These are phyloP conservation scores for Helicorthomorpha holstii DNA, from an alignment of 1,140 invertebrate species.

Conservation along the genomic window DNA sequence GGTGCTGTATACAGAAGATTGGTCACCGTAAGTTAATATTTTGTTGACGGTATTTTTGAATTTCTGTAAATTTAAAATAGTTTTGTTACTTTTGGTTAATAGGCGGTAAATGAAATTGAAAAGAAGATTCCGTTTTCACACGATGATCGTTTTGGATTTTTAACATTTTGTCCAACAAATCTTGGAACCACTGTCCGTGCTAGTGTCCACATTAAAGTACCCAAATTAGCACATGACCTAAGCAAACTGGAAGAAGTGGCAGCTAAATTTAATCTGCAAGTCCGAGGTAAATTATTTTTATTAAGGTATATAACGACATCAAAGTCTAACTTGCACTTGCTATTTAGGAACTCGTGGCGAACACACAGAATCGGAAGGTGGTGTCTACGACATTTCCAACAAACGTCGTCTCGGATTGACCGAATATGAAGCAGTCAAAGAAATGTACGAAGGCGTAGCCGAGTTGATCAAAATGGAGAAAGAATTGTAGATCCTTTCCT, in stretches of 20 bases:
- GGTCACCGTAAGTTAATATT: slow-evolving; percentile 36
- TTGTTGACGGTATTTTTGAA: not conserved
- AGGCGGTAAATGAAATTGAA: slow-evolving; percentile 79
- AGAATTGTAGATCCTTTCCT: slow-evolving; percentile 19
- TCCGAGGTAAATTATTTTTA: slow-evolving; percentile 26
- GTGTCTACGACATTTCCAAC: slow-evolving; percentile 78
- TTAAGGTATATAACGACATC: not conserved
- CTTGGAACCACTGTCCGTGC: slow-evolving; percentile 93
- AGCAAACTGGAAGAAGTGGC: slow-evolving; percentile 82
- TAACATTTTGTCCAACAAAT: slow-evolving; percentile 98
- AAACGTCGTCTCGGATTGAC: slow-evolving; percentile 55
- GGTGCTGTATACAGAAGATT: slow-evolving; percentile 65
- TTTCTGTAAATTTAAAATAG: slow-evolving; percentile 30
- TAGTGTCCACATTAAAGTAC: slow-evolving; percentile 93
- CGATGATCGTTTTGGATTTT: slow-evolving; percentile 81
- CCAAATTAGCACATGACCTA: slow-evolving; percentile 79
- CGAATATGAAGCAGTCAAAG: slow-evolving; percentile 66
- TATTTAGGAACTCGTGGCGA: slow-evolving; percentile 65
- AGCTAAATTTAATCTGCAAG: slow-evolving; percentile 79
- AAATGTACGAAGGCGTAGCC: slow-evolving; percentile 66
- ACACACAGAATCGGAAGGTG: slow-evolving; percentile 84
- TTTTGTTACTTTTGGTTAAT: slow-evolving; percentile 5
- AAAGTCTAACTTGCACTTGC: not conserved
- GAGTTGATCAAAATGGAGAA: slow-evolving; percentile 82
- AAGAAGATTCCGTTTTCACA: slow-evolving; percentile 80